phyloP scores from a whole-genome alignment of 92 coral and sea anemone genomes.

The Virgularia gustaviana region DNA sequence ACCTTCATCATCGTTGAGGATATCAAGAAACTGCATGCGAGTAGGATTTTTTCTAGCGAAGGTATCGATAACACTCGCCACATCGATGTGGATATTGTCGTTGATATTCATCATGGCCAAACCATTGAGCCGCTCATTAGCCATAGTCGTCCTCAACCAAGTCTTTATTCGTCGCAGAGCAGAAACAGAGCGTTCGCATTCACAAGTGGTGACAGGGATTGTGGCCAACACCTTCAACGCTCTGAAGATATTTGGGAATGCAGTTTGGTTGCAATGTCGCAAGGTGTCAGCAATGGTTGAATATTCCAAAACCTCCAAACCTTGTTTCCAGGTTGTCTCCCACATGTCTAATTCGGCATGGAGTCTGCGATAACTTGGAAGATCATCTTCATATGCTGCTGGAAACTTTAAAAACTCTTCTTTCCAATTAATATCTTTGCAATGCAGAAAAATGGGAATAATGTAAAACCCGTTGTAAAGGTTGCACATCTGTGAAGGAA shows the following conservation, averaged over 20 bases:
- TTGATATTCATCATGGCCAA: no score
- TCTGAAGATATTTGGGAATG: neutral
- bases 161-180: no score
- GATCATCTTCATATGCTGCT: neutral
- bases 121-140: no score
- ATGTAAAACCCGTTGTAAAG: neutral
- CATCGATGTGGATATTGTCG: no score
- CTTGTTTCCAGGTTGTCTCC: constrained; percentile 1
- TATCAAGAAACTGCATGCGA: no score
- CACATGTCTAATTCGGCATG: neutral
- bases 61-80: no score
- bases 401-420: neutral
- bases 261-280: neutral
- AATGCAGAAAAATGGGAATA: neutral
- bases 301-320: neutral
- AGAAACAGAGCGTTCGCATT: no score
- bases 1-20: no score
- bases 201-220: neutral
- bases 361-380: neutral
- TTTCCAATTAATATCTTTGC: neutral
- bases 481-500: neutral
- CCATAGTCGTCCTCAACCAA: no score
- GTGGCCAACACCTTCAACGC: neutral
- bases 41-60: no score
- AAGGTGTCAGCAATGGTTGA: neutral